phyloP scores from a whole-genome alignment of 2,797 vertebrate genomes.

The Phylloscopus collybita region DNA sequence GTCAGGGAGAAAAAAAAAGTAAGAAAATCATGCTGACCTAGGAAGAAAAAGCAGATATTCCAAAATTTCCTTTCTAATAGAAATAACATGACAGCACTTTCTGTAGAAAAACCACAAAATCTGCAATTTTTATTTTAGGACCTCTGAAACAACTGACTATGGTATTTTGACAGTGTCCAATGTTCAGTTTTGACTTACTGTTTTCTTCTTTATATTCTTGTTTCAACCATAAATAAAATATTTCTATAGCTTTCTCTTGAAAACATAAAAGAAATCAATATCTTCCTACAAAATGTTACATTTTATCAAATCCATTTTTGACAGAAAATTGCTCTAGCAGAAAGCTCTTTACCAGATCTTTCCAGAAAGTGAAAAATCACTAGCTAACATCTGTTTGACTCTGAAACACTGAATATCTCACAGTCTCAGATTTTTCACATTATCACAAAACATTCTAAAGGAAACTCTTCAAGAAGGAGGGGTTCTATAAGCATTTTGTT shows the following conservation, averaged over 20 bases:
- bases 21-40: neutral
- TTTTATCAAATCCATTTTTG: slow-evolving; percentile 18
- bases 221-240: neutral
- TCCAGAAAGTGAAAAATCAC: slow-evolving; percentile 3
- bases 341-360: neutral
- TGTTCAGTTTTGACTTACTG: neutral
- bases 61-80: neutral
- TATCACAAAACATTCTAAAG: neutral
- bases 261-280: neutral
- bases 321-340: neutral
- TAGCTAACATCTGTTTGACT: neutral
- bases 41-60: neutral
- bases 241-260: neutral
- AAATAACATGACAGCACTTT: neutral
- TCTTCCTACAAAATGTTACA: neutral
- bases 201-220: neutral
- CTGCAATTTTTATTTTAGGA: slow-evolving; percentile 11
- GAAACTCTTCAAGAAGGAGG: neutral
- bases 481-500: neutral
- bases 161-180: slow-evolving; percentile 1
- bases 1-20: neutral
- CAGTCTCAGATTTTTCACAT: neutral
- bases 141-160: neutral
- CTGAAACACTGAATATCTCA: neutral
- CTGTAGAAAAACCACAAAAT: neutral